Evolutionary conservation across 2,797 vertebrate species (phyloP).

Genomic region (Epinephelus coioides): DNA sequence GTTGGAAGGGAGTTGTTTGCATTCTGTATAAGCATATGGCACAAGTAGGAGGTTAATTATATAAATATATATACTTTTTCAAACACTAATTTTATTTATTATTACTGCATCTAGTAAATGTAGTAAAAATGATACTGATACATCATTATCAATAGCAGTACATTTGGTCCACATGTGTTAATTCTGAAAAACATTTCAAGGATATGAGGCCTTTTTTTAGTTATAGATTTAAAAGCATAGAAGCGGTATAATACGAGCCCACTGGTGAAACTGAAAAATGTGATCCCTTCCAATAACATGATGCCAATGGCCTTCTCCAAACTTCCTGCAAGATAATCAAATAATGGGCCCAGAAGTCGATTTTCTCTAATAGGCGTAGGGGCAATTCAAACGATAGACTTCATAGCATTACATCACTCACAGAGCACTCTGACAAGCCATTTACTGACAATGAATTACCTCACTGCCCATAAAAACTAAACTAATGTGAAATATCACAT

Average conservation of each 20-base stretch:
- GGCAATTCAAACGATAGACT: conserved; percentile 85
- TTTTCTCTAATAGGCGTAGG: conserved; percentile 80
- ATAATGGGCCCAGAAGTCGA: conserved; percentile 83
- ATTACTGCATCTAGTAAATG: not conserved
- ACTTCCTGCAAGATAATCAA: conserved; percentile 85
- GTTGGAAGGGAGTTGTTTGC: conserved; percentile 25
- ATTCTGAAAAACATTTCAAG: not conserved
- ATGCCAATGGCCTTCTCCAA: conserved; percentile 74
- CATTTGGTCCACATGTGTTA: conserved; percentile 6
- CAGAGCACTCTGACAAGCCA: conserved; percentile 84
- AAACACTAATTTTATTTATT: not conserved
- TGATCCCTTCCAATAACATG: conserved; percentile 61
- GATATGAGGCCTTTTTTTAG: not conserved
- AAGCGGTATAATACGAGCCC: conserved; percentile 16
- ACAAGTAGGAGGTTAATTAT: not conserved
- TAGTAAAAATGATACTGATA: not conserved
- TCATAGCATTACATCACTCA: conserved; percentile 84
- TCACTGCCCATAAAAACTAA: conserved; percentile 86
- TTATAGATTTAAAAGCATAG: conserved; percentile 39
- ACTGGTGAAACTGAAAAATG: conserved; percentile 62
- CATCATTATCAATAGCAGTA: not conserved
- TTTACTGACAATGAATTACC: conserved; percentile 86
- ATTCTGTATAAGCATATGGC: conserved; percentile 22
- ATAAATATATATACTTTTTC: not conserved
- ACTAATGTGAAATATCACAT: conserved; percentile 89